These are phyloP conservation scores for Paratilapia polleni DNA, from an alignment of 2,113 vertebrate genomes.

Conservation along the genomic window DNA sequence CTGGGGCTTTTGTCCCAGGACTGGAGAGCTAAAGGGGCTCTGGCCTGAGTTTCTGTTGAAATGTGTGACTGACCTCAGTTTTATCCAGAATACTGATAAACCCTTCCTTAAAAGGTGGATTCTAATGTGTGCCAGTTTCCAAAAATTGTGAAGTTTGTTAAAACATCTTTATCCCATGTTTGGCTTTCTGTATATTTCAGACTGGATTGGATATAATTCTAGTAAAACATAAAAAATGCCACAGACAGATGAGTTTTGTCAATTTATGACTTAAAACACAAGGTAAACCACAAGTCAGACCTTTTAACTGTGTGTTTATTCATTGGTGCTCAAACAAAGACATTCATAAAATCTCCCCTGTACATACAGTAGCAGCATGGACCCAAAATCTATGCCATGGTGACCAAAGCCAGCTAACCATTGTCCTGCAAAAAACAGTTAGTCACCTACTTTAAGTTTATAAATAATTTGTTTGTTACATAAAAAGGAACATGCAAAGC, in stretches of 20 bases:
- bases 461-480: constrained; percentile 74
- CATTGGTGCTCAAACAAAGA: constrained; percentile 64
- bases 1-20: constrained; percentile 89
- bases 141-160: constrained; percentile 34
- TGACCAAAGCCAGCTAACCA: constrained; percentile 39
- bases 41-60: constrained; percentile 77
- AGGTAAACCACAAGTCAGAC: constrained; percentile 3
- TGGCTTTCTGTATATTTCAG: constrained; percentile 34
- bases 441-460: constrained; percentile 46
- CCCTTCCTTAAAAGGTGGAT: not conserved
- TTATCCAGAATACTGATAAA: not conserved
- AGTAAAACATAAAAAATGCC: not conserved
- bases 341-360: constrained; percentile 63
- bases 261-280: constrained; percentile 1
- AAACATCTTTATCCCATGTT: not conserved
- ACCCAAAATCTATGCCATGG: constrained; percentile 38
- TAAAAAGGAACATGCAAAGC: constrained; percentile 73
- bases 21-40: constrained; percentile 95
- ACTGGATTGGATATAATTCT: not conserved
- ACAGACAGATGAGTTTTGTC: not conserved
- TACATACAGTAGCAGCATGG: constrained; percentile 57
- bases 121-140: not conserved
- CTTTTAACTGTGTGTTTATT: constrained; percentile 64
- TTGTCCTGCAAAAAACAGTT: constrained; percentile 60
- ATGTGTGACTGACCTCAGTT: not conserved